Base-by-base conservation (phyloP, 2,888 invertebrate genomes). In the Cephus sareptanus region DNA sequence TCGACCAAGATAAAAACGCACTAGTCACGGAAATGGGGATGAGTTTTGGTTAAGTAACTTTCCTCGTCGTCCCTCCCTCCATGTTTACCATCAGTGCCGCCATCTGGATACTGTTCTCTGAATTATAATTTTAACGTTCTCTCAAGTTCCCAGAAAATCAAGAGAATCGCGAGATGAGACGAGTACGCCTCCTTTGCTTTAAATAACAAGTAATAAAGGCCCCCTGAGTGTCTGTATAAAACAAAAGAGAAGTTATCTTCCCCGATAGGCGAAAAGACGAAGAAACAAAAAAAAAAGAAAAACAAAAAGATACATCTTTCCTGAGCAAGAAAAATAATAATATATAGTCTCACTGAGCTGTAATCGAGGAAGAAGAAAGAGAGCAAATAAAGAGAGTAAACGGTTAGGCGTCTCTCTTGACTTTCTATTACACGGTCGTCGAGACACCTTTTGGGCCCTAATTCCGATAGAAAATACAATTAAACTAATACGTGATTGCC, bases 401-500 rank as follows among this genome's bases (percentile, higher is more conserved):
- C 77, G 76, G 23, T n/a, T 35, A 34, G 34, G 37, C 31, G 73
- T 69, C 37, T 68, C 73, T 74, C 76, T 77, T 68, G n/a, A 35
- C 40, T 71, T 15, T 75, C 79, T 30, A 34, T 77, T 77, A 74
- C 37, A 74, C 40, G 40, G 40, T 4, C 40, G 40, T 40, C 40
- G 40, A 40, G 40, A 40, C 40, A 40, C 40, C 40, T 40, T 40
- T 40, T 40, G 40, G 40, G 40, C 40, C 40, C 40, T 84, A 33
- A 70, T 70, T 83, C 83, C 76, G 79, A 82, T 83, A 82, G 70
- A 33, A 85, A 86, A 84, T 85, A 82, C 84, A 88, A 88, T 87
- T 88, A 85, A 84, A 85, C 88, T 88, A 88, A 87, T 86, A 84
- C 79, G 81, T 85, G 86, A 88, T 88, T 88, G 84, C 86, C 88